Percentiles rank a stretch among this genome's conserved stretches.
Evolutionary conservation across 2,113 vertebrate species (phyloP).

Genomic region (Otis tarda): DNA sequence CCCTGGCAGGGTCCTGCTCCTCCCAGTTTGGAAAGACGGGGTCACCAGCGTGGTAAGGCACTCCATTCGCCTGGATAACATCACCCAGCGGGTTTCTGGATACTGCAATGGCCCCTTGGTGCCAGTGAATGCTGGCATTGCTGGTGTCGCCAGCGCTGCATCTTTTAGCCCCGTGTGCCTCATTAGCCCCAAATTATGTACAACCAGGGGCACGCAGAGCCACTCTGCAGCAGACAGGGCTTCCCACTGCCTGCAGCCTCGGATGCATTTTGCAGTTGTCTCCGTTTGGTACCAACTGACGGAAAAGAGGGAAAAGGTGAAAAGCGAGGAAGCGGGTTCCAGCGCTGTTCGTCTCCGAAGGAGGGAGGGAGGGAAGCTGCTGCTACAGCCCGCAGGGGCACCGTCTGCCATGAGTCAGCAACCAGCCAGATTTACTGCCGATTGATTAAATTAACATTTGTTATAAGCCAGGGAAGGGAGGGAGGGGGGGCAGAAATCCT

Average conservation of each 20-base stretch:
- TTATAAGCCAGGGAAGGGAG: slow-evolving; percentile 82
- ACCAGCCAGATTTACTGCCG: slow-evolving; percentile 88
- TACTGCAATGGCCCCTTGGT: neutral
- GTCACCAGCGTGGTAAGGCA: rapidly evolving
- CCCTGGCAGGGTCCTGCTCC: neutral
- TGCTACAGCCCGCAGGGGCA: slow-evolving; percentile 76
- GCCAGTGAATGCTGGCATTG: neutral
- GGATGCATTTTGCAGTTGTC: neutral
- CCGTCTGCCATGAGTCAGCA: slow-evolving; percentile 92
- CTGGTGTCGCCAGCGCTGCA: rapidly evolving
- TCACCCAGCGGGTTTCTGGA: neutral
- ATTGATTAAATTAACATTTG: slow-evolving; percentile 99
- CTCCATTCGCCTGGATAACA: rapidly evolving
- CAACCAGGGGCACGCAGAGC: neutral
- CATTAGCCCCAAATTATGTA: neutral
- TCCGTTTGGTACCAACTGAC: neutral
- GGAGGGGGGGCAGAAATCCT: slow-evolving; percentile 66
- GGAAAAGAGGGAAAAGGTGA: slow-evolving; percentile 50
- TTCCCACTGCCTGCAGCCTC: neutral
- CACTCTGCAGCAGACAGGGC: neutral
- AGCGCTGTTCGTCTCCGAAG: slow-evolving; percentile 70
- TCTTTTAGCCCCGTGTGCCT: neutral
- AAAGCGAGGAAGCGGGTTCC: slow-evolving; percentile 32
- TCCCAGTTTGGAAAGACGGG: neutral
- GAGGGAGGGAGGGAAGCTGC: slow-evolving; percentile 82